Percentiles rank a stretch among this genome's conserved stretches.
Evolutionary conservation across 2,888 invertebrate species (phyloP).

Genomic region (Aphidoletes aphidimyza): DNA sequence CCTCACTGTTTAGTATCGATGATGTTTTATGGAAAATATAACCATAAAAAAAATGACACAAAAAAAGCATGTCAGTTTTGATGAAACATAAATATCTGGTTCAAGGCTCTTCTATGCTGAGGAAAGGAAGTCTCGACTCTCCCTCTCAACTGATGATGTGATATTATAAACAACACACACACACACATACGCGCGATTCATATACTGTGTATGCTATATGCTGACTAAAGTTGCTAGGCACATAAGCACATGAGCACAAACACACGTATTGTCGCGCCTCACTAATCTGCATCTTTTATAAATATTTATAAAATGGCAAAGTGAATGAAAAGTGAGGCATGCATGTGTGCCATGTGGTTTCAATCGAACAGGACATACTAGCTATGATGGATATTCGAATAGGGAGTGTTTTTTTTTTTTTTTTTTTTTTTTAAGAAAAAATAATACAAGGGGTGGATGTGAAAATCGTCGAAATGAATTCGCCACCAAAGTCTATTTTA

Average conservation of each 20-base stretch:
- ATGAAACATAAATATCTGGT: constrained; percentile 19
- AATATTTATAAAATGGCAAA: background rate
- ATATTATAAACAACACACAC: too few species aligned
- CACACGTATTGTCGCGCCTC: constrained; percentile 3
- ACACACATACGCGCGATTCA: background rate
- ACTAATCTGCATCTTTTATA: constrained; percentile 27
- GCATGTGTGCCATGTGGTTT: background rate
- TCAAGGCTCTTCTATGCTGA: background rate
- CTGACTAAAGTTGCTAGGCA: background rate
- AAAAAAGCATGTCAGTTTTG: constrained; percentile 36
- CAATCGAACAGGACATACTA: too few species aligned
- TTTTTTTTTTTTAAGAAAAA: too few species aligned
- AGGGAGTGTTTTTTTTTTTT: too few species aligned
- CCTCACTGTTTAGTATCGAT: background rate
- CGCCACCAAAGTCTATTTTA: too few species aligned
- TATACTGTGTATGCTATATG: background rate
- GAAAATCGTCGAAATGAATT: too few species aligned
- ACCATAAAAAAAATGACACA: constrained; percentile 35
- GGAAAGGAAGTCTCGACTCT: background rate
- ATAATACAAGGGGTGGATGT: too few species aligned
- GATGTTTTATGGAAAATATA: background rate
- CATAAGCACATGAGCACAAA: too few species aligned
- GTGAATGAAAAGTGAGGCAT: background rate
- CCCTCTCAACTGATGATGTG: background rate
- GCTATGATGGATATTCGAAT: too few species aligned